Evolutionary conservation across 2,888 invertebrate genomes (phyloP).

Genomic region (Trachelus troglodyta): DNA sequence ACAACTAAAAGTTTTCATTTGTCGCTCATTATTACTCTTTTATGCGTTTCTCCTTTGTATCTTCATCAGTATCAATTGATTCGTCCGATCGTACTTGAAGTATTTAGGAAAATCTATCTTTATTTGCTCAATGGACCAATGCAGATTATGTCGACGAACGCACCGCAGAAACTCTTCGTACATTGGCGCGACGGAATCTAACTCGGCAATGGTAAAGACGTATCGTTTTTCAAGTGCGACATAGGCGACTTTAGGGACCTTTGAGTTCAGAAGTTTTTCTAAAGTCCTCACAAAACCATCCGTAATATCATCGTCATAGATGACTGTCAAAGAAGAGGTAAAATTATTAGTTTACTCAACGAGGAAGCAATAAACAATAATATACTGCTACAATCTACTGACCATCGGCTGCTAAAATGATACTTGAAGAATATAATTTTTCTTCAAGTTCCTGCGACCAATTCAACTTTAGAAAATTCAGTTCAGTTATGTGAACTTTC

Average conservation of each 20-base stretch:
- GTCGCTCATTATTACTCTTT: not conserved
- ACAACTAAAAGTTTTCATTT: no score
- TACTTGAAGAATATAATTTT: conserved; percentile 72
- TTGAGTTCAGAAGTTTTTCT: conserved; percentile 73
- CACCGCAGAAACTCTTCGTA: conserved; percentile 83
- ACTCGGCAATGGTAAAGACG: conserved; percentile 84
- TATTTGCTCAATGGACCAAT: conserved; percentile 74
- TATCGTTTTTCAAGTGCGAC: conserved; percentile 87
- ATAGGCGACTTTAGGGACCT: conserved; percentile 73
- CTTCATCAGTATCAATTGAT: conserved; percentile 81
- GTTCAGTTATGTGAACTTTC: conserved; percentile 72
- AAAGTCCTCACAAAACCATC: conserved; percentile 82
- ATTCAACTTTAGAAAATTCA: conserved; percentile 75
- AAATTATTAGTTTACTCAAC: not conserved
- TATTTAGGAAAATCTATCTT: conserved; percentile 81
- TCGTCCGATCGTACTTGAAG: conserved; percentile 83
- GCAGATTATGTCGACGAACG: conserved; percentile 66
- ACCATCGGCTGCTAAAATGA: conserved; percentile 89
- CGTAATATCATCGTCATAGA: conserved; percentile 86
- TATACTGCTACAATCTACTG: conserved; percentile 45
- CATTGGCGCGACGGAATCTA: conserved; percentile 87
- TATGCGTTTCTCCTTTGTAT: conserved; percentile 64
- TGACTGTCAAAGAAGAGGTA: conserved; percentile 71
- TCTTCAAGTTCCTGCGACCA: conserved; percentile 71
- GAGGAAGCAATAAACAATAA: no score